phyloP scores from a whole-genome alignment of 2,797 vertebrate genomes.

The Rhyacichthys aspro region DNA sequence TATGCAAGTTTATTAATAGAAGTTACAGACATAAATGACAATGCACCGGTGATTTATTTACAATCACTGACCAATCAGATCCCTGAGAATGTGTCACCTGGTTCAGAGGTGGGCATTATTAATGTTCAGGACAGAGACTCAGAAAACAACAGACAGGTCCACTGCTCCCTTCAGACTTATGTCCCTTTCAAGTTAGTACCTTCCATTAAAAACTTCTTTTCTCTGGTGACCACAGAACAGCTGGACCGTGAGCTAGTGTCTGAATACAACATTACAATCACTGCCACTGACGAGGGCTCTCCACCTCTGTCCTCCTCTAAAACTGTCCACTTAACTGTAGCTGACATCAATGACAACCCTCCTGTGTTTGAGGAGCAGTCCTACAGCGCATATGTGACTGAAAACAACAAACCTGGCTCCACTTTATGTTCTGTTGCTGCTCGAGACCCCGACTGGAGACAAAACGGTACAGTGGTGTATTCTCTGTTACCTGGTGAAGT shows the following conservation, averaged over 20 bases:
- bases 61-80: slow-evolving; percentile 56
- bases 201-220: slow-evolving; percentile 63
- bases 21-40: slow-evolving; percentile 72
- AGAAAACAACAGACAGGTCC: slow-evolving; percentile 13
- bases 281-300: slow-evolving; percentile 71
- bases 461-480: slow-evolving; percentile 65
- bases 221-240: slow-evolving; percentile 7
- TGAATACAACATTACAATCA: slow-evolving; percentile 71
- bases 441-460: slow-evolving; percentile 51
- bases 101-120: slow-evolving; percentile 50
- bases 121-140: too few species aligned
- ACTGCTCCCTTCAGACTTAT: slow-evolving; percentile 27
- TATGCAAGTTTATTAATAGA: slow-evolving; percentile 58
- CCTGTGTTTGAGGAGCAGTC: slow-evolving; percentile 56
- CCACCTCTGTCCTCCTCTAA: slow-evolving; percentile 63
- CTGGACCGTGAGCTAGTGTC: slow-evolving; percentile 25
- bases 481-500: slow-evolving; percentile 49
- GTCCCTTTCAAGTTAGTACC: slow-evolving; percentile 68
- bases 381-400: slow-evolving; percentile 53
- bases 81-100: slow-evolving; percentile 54
- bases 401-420: slow-evolving; percentile 62
- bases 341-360: slow-evolving; percentile 61
- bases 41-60: slow-evolving; percentile 55
- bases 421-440: slow-evolving; percentile 54
- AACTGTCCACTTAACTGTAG: slow-evolving; percentile 54